A percentile compares a stretch with the other conserved stretches of the same genome.
These are phyloP conservation scores for Hyposoter didymator DNA, from an alignment of 2,888 invertebrate species.

Conservation along the genomic window DNA sequence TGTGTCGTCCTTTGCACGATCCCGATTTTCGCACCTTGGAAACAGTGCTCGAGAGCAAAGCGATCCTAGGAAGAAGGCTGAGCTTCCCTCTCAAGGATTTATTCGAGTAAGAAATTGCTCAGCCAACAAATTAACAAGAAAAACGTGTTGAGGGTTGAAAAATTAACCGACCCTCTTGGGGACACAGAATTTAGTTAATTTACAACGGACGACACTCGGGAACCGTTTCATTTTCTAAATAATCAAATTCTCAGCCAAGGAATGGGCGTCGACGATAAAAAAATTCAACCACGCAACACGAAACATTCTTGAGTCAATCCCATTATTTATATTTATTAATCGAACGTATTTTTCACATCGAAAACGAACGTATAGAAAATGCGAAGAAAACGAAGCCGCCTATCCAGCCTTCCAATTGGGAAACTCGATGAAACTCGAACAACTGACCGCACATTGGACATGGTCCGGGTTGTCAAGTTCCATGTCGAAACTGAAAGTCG, in stretches of 20 bases:
- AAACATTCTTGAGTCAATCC: neutral
- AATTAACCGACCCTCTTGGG: neutral
- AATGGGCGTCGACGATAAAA: neutral
- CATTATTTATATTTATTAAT: neutral
- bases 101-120: constrained; percentile 81
- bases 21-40: constrained; percentile 88
- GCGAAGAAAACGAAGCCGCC: constrained; percentile 89
- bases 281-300: neutral
- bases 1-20: constrained; percentile 90
- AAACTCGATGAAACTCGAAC: constrained; percentile 89
- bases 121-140: neutral
- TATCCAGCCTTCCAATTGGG: constrained; percentile 90
- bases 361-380: constrained; percentile 86
- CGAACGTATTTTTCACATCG: neutral
- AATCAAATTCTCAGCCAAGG: neutral
- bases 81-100: constrained; percentile 85
- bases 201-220: neutral
- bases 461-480: constrained; percentile 85
- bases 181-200: neutral
- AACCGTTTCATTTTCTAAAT: neutral
- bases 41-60: constrained; percentile 87
- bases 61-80: constrained; percentile 84
- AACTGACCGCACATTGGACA: constrained; percentile 87
- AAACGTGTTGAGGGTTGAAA: neutral
- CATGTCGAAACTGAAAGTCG: constrained; percentile 84